phyloP scores from a whole-genome alignment of 2,888 invertebrate genomes.

The Cataglyphis livida region DNA sequence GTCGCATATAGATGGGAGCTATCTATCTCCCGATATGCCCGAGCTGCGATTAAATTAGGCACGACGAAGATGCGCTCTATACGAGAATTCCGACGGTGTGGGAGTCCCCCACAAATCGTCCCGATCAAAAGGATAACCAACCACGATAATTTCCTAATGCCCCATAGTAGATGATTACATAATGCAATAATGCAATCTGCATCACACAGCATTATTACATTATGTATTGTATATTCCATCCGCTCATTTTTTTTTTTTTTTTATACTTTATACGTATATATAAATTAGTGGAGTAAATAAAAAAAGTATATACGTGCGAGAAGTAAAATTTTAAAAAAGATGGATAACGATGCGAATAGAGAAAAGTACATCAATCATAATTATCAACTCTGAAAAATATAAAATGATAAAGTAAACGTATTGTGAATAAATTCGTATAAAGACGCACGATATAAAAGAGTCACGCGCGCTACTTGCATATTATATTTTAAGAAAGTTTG shows the following conservation, averaged over 20 bases:
- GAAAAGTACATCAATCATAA: background rate
- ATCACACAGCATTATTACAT: background rate
- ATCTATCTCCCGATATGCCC: conserved; percentile 37
- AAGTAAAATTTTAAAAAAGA: background rate
- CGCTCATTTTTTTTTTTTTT: background rate
- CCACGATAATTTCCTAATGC: conserved; percentile 29
- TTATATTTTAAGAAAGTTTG: conserved; percentile 53
- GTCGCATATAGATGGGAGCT: background rate
- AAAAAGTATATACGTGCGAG: background rate
- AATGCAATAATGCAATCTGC: background rate
- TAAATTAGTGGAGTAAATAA: background rate
- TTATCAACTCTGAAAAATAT: background rate
- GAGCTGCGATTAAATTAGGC: conserved; percentile 59
- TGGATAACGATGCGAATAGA: background rate
- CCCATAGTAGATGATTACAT: conserved; percentile 17
- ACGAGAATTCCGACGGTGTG: conserved; percentile 52
- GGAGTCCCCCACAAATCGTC: background rate
- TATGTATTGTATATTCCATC: background rate
- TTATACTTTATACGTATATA: background rate
- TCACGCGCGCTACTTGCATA: conserved; percentile 17
- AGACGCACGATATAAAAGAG: conserved; percentile 8
- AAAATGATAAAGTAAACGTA: background rate
- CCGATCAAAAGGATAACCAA: conserved; percentile 39
- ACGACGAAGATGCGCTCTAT: conserved; percentile 31
- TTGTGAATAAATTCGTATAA: background rate